Base-by-base conservation (phyloP, 2,113 vertebrate species). In the Notiomystis cincta region DNA sequence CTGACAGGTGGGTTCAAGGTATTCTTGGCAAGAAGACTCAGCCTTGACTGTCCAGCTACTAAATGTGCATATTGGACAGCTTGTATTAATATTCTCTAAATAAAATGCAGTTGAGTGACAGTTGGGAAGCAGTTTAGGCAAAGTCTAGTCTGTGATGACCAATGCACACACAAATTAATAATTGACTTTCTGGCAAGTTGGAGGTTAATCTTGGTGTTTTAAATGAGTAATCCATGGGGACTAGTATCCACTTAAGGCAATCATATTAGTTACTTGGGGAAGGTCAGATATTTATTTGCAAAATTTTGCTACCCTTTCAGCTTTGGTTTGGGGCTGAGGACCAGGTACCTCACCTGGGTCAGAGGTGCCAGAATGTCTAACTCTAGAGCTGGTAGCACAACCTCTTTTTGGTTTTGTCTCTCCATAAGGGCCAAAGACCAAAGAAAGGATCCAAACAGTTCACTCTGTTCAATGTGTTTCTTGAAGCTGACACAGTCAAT, bases 331-430 rank as follows among this genome's bases (percentile, higher is more conserved):
- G 45, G 38, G 38, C 25, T 78, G 67, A 54, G 82, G 37, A 87
- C 33, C 37, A 33, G 7, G 31, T 77, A 72, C 84, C 90, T 51
- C 65, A 38, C 30, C 21, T 38, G 38, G 47, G 11, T 72, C 17
- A 81, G 62, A 71, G 22, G 33, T 96, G 61, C 23, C 50, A 56
- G 61, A 64, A 78, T 22, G 9, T 45, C 54, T 57, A 35, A 60
- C 33, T 31, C 15, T 54, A 50, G 75, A 93, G 83, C 13, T 30
- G 62, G 17, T 40, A 80, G 51, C 44, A 44, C 4, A 31, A 28
- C 11, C 48, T 5, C 10, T 25, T 53, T 50, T 60, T 57, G 10
- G 13, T 58, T 90, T 86, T 0, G 0, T 54, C 15, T 16, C 7
- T 28, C 1, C 25, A 6, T 42, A 56, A 64, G 40, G 22, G 31